Percentiles rank a stretch among this genome's conserved stretches.
Evolutionary conservation across 2,888 invertebrate genomes (phyloP).

Genomic region (Ametastegia equiseti): DNA sequence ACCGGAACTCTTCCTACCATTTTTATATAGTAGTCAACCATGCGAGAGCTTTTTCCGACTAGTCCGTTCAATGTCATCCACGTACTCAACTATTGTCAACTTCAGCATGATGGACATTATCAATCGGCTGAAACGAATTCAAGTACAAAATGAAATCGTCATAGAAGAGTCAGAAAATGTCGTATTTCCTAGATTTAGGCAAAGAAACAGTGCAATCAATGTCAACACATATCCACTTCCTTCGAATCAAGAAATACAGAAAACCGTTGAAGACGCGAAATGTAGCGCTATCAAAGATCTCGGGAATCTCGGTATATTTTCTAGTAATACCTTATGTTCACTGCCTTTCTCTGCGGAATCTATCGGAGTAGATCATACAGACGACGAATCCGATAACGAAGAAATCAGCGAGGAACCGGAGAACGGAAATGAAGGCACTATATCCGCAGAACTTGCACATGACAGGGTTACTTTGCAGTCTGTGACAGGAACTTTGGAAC

Average conservation of each 20-base stretch:
- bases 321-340: background rate
- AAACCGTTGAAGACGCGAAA: slow-evolving; percentile 24
- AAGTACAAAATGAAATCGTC: slow-evolving; percentile 29
- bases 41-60: slow-evolving; percentile 53
- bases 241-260: slow-evolving; percentile 21
- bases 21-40: slow-evolving; percentile 51
- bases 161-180: slow-evolving; percentile 6
- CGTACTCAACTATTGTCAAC: slow-evolving; percentile 23
- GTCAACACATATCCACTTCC: slow-evolving; percentile 12
- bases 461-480: slow-evolving; percentile 14
- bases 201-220: background rate
- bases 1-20: background rate
- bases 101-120: slow-evolving; percentile 23
- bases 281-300: background rate
- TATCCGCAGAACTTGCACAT: slow-evolving; percentile 4
- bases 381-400: slow-evolving; percentile 15
- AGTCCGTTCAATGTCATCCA: slow-evolving; percentile 48
- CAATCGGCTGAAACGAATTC: slow-evolving; percentile 8
- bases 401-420: slow-evolving; percentile 11
- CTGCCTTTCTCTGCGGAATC: background rate
- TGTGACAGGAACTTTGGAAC: slow-evolving; percentile 22
- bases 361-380: background rate
- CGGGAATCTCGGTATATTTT: slow-evolving; percentile 2
- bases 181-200: slow-evolving; percentile 7
- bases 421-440: background rate